Conservation (phyloP, 2,888 invertebrate genomes). For the Odontocerum albicorne region DNA sequence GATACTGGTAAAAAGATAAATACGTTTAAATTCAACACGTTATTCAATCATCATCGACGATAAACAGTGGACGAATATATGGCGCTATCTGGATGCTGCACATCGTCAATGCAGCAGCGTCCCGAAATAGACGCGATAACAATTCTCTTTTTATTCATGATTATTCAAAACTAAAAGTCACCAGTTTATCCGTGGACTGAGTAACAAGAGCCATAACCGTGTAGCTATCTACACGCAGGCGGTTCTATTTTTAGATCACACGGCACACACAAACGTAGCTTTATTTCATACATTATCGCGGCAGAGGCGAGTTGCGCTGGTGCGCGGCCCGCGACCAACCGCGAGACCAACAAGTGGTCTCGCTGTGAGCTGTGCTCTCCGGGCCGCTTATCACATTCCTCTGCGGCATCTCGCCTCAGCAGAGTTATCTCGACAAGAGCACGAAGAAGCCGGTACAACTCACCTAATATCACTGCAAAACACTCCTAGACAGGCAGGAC, state of each 20-base stretch:
- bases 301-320: background rate
- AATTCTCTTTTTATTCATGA: background rate
- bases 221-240: conserved; percentile 27
- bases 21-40: too few relatives aligned
- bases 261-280: conserved; percentile 30
- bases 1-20: too few relatives aligned
- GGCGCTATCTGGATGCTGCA: too few relatives aligned
- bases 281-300: conserved; percentile 29
- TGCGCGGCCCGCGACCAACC: background rate
- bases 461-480: conserved; percentile 5
- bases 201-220: conserved; percentile 17
- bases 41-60: too few relatives aligned
- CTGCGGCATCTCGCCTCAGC: conserved; percentile 13
- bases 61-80: too few relatives aligned
- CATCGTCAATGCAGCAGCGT: too few relatives aligned
- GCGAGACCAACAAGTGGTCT: conserved; percentile 9
- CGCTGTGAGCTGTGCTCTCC: background rate
- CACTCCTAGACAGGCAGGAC: conserved; percentile 1
- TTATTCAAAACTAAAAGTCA: conserved; percentile 22
- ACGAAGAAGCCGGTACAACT: conserved; percentile 9
- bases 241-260: conserved; percentile 33
- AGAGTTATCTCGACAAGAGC: conserved; percentile 8
- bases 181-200: conserved; percentile 8
- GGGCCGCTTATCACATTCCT: conserved; percentile 19
- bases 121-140: background rate